These are phyloP conservation scores for Merops nubicus DNA, from an alignment of 2,113 vertebrate genomes.

Conservation along the genomic window DNA sequence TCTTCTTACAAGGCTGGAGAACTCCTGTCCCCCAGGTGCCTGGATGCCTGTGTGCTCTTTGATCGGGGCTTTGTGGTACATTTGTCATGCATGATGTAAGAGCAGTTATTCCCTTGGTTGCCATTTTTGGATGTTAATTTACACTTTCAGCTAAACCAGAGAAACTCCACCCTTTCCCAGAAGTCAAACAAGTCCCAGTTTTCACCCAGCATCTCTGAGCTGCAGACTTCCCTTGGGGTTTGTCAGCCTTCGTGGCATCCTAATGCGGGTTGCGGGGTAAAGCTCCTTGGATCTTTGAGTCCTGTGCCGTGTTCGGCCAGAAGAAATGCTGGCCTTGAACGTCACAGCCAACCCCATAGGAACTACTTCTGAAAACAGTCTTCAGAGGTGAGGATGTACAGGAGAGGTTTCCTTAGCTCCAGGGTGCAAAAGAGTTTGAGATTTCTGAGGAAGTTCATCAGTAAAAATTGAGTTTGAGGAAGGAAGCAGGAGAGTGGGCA, in stretches of 20 bases:
- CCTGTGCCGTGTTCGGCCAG: neutral
- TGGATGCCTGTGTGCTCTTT: neutral
- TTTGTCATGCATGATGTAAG: neutral
- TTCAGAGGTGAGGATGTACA: neutral
- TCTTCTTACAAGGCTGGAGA: neutral
- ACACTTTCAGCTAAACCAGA: constrained; percentile 10
- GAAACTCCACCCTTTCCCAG: neutral
- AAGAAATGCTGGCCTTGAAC: neutral
- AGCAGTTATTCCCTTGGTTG: neutral
- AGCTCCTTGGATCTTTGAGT: rapidly evolving
- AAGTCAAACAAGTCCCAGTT: neutral
- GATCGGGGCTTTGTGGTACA: rapidly evolving
- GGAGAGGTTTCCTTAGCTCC: neutral
- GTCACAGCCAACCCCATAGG: neutral
- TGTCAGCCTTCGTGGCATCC: neutral
- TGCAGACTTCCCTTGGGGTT: neutral
- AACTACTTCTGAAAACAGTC: neutral
- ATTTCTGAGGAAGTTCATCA: neutral
- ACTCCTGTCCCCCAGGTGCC: rapidly evolving
- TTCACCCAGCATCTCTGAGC: neutral
- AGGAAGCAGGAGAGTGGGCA: rapidly evolving
- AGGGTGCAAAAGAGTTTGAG: neutral
- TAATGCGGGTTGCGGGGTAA: rapidly evolving
- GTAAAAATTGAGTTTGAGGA: neutral
- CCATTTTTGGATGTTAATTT: neutral